Conservation (phyloP, 2,888 invertebrate species). For the Palloptera scutellata region DNA sequence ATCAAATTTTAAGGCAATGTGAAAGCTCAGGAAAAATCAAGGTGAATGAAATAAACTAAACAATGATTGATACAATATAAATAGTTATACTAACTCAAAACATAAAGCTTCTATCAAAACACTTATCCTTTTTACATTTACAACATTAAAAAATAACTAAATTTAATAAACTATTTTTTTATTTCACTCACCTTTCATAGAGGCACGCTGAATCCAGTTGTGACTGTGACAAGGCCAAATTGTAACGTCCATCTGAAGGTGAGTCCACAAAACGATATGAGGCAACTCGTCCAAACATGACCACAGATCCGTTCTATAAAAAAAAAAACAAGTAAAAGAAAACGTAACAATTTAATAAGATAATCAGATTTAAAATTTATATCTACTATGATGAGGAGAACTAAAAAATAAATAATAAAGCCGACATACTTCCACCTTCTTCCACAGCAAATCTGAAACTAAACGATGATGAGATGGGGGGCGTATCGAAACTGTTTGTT, state of each 20-base stretch:
- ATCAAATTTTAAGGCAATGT: slow-evolving; percentile 31
- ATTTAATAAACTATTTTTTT: slow-evolving; percentile 2
- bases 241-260: slow-evolving; percentile 79
- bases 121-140: not conserved
- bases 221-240: slow-evolving; percentile 78
- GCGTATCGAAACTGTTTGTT: slow-evolving; percentile 19
- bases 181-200: slow-evolving; percentile 77
- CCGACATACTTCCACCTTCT: slow-evolving; percentile 8
- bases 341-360: not conserved
- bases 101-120: slow-evolving; percentile 15
- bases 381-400: slow-evolving; percentile 10
- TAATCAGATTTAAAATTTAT: not conserved
- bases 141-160: slow-evolving; percentile 23
- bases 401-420: slow-evolving; percentile 15
- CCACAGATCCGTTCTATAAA: slow-evolving; percentile 79
- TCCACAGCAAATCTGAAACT: slow-evolving; percentile 21
- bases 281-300: slow-evolving; percentile 87
- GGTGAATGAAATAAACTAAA: slow-evolving; percentile 32
- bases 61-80: slow-evolving; percentile 21
- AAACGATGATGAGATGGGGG: slow-evolving; percentile 20
- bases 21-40: slow-evolving; percentile 36
- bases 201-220: slow-evolving; percentile 79
- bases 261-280: slow-evolving; percentile 88
- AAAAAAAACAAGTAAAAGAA: not conserved
- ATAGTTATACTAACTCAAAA: slow-evolving; percentile 23